Conservation (phyloP, 1,140 invertebrate genomes). For the Sitobion miscanthi region DNA sequence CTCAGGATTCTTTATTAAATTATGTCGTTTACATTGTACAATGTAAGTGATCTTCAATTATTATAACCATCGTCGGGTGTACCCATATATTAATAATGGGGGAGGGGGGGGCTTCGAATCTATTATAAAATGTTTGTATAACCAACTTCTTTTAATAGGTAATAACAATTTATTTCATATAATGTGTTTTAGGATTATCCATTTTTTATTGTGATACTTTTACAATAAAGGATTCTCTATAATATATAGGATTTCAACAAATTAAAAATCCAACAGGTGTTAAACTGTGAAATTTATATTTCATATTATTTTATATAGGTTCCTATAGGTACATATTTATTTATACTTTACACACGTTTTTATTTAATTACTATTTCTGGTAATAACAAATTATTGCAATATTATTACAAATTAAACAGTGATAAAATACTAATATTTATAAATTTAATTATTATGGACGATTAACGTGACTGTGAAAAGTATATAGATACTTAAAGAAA, state of each 20-base stretch:
- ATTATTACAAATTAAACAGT: not conserved
- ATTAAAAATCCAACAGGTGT: no score
- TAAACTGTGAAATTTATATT: not conserved
- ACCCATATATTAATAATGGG: not conserved
- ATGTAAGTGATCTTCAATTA: not conserved
- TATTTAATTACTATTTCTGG: not conserved
- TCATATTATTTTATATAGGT: not conserved
- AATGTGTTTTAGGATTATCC: not conserved
- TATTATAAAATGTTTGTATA: not conserved
- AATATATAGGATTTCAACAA: no score
- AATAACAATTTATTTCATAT: not conserved
- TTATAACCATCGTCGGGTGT: not conserved
- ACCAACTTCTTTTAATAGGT: not conserved
- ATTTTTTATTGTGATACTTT: no score
- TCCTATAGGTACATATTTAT: no score
- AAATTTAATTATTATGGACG: not conserved
- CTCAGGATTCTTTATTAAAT: not conserved
- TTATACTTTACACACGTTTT: not conserved
- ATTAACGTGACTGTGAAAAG: not conserved
- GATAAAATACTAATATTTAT: not conserved
- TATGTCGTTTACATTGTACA: not conserved
- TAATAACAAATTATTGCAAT: no score
- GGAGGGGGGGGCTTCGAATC: not conserved
- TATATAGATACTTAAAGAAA: not conserved
- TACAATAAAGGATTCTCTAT: no score